Percentiles rank a stretch among this genome's conserved stretches.
phyloP scores from a whole-genome alignment of 2,888 invertebrate genomes.

The Oligia strigilis region DNA sequence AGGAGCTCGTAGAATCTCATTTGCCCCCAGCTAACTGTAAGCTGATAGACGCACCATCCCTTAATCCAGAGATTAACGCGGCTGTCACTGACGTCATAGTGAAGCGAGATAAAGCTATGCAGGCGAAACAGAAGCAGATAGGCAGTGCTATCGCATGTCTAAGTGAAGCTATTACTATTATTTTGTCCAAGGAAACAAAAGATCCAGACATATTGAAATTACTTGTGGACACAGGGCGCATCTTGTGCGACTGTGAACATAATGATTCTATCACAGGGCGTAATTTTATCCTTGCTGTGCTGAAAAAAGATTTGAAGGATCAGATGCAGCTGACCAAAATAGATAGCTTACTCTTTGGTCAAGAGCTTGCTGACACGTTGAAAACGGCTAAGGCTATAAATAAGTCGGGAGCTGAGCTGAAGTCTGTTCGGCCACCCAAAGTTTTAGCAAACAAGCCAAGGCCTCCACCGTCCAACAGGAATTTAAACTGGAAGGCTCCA shows the following conservation, averaged over 20 bases:
- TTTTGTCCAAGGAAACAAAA: constrained; percentile 8
- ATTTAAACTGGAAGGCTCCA: neutral
- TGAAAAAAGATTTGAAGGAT: constrained; percentile 18
- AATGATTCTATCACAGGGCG: constrained; percentile 16
- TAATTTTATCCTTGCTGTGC: constrained; percentile 3
- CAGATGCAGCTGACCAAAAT: neutral
- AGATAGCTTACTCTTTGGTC: neutral
- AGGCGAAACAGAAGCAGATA: constrained; percentile 2
- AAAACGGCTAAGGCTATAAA: neutral
- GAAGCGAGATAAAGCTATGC: constrained; percentile 9
- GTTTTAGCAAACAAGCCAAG: no score
- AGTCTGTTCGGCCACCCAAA: no score
- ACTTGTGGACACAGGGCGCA: constrained; percentile 10
- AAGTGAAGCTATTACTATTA: constrained; percentile 5
- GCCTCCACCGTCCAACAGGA: no score
- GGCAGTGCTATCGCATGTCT: constrained; percentile 14
- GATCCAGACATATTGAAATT: constrained; percentile 5
- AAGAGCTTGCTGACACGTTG: constrained; percentile 13
- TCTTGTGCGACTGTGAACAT: constrained; percentile 9
- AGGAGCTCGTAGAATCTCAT: neutral
- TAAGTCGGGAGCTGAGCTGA: no score
- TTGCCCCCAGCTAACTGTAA: constrained; percentile 8
- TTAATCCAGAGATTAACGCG: constrained; percentile 6
- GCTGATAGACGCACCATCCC: constrained; percentile 6
- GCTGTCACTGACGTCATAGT: constrained; percentile 5